phyloP scores from a whole-genome alignment of 2,888 invertebrate genomes.

The Cacoxenus indagator region DNA sequence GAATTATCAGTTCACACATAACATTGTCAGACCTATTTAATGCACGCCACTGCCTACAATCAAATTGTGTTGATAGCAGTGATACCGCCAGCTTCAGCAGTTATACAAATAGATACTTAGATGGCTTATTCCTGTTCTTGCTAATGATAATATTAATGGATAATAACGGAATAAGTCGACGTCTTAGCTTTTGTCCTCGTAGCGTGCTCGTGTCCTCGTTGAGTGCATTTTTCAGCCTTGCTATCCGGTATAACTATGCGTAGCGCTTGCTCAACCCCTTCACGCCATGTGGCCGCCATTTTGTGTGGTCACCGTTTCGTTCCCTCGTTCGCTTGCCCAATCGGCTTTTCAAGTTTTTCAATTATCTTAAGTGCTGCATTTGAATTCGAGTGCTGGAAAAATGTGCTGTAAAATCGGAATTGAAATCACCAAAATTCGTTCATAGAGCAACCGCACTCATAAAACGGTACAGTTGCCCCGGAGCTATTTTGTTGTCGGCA shows the following conservation, averaged over 20 bases:
- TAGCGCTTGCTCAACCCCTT: background rate
- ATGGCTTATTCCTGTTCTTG: no score
- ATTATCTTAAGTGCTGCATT: constrained; percentile 55
- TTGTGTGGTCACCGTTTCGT: background rate
- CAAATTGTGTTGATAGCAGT: no score
- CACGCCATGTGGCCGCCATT: constrained; percentile 9
- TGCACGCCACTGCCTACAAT: no score
- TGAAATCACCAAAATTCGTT: background rate
- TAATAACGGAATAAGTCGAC: background rate
- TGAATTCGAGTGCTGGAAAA: background rate
- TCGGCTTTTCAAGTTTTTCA: constrained; percentile 44
- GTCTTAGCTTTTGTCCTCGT: background rate
- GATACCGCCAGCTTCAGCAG: no score
- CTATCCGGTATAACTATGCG: constrained; percentile 14
- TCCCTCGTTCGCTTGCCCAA: constrained; percentile 10
- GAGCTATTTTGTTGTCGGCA: background rate
- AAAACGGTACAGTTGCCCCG: background rate
- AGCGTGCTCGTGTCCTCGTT: background rate
- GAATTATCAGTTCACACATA: no score
- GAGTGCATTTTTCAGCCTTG: background rate
- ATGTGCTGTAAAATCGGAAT: background rate
- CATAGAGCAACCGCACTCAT: background rate
- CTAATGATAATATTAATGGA: no score
- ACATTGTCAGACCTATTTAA: no score
- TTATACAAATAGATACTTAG: no score